Base-by-base conservation (phyloP, 64 coral and sea anemone species). In the Actinia equina region DNA sequence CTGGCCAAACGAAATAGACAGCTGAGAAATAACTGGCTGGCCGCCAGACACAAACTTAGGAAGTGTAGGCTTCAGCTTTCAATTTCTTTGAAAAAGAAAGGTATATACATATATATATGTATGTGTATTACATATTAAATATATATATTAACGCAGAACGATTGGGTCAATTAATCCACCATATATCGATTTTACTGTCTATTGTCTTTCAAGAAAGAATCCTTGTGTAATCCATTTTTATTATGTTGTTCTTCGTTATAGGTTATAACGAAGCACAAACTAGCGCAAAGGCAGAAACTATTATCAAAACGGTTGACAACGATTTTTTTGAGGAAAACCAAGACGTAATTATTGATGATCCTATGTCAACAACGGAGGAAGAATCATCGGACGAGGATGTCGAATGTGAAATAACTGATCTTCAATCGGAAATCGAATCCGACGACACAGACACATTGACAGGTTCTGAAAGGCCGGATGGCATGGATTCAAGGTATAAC, bases 401-500 rank as follows among this genome's bases (percentile, higher is more conserved):
- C 17, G 60, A 63, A 63, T 63, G 60, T 3, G 19, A 63, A 1
- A 63, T 63, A 17, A 17, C 6, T 17, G 60, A 77, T 37, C 30
- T 37, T 23, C 74, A 30, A 23, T 42, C 25, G 74, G 25, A 77
- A 77, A 6, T 44, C 6, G 74, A 77, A 77, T 77, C 74, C 30
- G 74, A 77, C 1, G 7, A 44, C 27, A 42, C 74, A 44, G 74
- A 77, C 17, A 23, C 25, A 37, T 37, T 37, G 30, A 37, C 0
- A 77, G 12, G 74, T 17, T 42, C 1, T 77, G 74, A 77, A 30
- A 44, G 74, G 0, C 2, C 2, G 10, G 74, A 77, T 30, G 74
- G 30, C 74, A 77, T 44, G 74, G 74, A 77, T 77, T 77, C 18
- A 63, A 63, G 60, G 60, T 63, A 63, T 63, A 63, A 63, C 60